These are phyloP conservation scores for Xyrichtys novacula DNA, from an alignment of 2,797 vertebrate genomes.

Conservation along the genomic window DNA sequence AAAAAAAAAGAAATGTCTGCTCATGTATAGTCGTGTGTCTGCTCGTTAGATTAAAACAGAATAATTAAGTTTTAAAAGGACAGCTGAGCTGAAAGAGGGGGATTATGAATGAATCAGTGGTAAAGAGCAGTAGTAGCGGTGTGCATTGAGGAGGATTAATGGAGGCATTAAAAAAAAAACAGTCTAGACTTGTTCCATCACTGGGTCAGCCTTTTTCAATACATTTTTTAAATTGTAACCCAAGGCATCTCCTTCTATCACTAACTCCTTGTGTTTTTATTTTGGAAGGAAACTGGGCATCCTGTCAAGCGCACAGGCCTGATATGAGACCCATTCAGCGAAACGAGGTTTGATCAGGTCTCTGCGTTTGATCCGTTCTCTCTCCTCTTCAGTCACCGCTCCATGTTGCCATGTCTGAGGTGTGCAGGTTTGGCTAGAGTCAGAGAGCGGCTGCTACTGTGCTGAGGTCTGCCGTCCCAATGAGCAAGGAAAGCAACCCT, in stretches of 20 bases:
- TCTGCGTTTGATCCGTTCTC: slow-evolving; percentile 47
- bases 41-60: slow-evolving; percentile 45
- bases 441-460: slow-evolving; percentile 69
- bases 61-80: slow-evolving; percentile 42
- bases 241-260: slow-evolving; percentile 1
- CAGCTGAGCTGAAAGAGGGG: slow-evolving; percentile 35
- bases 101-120: slow-evolving; percentile 72
- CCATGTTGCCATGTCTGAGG: slow-evolving; percentile 67
- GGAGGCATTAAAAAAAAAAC: slow-evolving; percentile 62
- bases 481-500: slow-evolving; percentile 91
- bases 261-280: slow-evolving; percentile 15
- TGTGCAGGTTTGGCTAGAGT: slow-evolving; percentile 71
- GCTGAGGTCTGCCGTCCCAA: slow-evolving; percentile 84
- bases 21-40: slow-evolving; percentile 17
- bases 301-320: slow-evolving; percentile 32
- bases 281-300: slow-evolving; percentile 18
- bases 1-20: slow-evolving; percentile 24
- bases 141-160: slow-evolving; percentile 68
- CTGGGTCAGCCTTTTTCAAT: slow-evolving; percentile 60
- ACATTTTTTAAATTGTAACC: slow-evolving; percentile 55
- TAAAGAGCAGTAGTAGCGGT: slow-evolving; percentile 63
- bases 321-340: slow-evolving; percentile 19
- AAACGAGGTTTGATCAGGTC: slow-evolving; percentile 14
- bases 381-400: slow-evolving; percentile 50
- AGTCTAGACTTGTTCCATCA: slow-evolving; percentile 77